Evolutionary conservation across 2,113 vertebrate genomes (phyloP).

Genomic region (Lepus americanus): DNA sequence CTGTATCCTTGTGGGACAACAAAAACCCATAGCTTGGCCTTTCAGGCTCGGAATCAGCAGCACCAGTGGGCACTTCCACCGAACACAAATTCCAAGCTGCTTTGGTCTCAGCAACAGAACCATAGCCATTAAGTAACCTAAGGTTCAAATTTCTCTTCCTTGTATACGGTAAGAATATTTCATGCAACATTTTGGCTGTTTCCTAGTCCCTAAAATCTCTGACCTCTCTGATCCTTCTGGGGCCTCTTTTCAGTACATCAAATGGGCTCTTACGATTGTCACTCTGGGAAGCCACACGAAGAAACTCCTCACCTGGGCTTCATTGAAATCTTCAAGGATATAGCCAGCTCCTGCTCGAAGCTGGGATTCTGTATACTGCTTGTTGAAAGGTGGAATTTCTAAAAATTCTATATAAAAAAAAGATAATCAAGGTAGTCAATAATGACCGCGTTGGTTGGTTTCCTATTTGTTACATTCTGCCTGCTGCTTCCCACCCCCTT

Average conservation of each 20-base stretch:
- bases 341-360: conserved; percentile 96
- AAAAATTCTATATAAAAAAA: conserved; percentile 90
- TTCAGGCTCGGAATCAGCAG: conserved; percentile 16
- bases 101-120: conserved; percentile 26
- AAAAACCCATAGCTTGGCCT: neutral
- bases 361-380: conserved; percentile 92
- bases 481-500: conserved; percentile 19
- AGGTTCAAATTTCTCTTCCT: conserved; percentile 31
- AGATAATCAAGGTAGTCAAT: conserved; percentile 41
- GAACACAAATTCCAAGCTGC: conserved; percentile 37
- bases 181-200: neutral
- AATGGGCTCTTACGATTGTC: neutral
- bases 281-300: neutral
- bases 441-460: conserved; percentile 15
- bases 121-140: conserved; percentile 17
- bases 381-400: conserved; percentile 93
- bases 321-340: conserved; percentile 96
- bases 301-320: conserved; percentile 92
- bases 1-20: neutral
- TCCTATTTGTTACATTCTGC: conserved; percentile 49
- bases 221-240: no score
- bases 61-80: neutral
- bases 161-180: neutral
- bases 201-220: conserved; percentile 9
- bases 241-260: neutral